Evolutionary conservation across 1,140 invertebrate species (phyloP), one percentile per base, ranked within the genome.

Genomic region (Danaus plexippus): DNA sequence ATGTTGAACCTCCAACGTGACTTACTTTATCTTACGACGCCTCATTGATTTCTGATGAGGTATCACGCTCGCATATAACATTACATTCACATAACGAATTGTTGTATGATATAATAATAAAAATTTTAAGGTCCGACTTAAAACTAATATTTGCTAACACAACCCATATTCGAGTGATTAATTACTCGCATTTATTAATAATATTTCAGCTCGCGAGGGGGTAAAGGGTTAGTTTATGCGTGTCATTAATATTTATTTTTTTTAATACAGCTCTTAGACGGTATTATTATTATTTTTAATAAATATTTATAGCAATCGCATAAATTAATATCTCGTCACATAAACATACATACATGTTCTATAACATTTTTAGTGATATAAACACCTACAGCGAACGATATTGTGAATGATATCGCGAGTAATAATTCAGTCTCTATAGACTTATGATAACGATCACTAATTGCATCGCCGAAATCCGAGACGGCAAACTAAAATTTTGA

Each of bases 141-240:
- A 41, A 57, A 52, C 57, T 52, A 59, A 57, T 57, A 57, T 46
- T 51, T 13, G 47, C 47, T 11, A 41, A 56, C 55, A 59, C 66
- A 67, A 68, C 70, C 72, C 74, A 72, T 71, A 78, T 74, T 73
- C 66, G 52, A 64, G 69, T 84, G 80, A 81, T 84, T 82, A 84
- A 82, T 84, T 76, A 74, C 70, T 69, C 66, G 67, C 77, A 84
- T 84, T 82, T 84, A 84, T 84, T 80, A 84, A 71, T 80, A 68
- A 74, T 78, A 77, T 75, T 70, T 63, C 58, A 54, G 53, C 59
- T 70, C 61, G 66, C 61, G 55, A 66, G 57, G 73, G 71, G 50
- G 40, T 50, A 52, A 51, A 54, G 58, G 58, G 59, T 58, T 47
- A 54, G 44, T 63, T 58, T 69, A 66, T 64, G 67, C 64, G 52